These are phyloP conservation scores for Mellilla xanthometata DNA, from an alignment of 2,888 invertebrate genomes.

Conservation along the genomic window DNA sequence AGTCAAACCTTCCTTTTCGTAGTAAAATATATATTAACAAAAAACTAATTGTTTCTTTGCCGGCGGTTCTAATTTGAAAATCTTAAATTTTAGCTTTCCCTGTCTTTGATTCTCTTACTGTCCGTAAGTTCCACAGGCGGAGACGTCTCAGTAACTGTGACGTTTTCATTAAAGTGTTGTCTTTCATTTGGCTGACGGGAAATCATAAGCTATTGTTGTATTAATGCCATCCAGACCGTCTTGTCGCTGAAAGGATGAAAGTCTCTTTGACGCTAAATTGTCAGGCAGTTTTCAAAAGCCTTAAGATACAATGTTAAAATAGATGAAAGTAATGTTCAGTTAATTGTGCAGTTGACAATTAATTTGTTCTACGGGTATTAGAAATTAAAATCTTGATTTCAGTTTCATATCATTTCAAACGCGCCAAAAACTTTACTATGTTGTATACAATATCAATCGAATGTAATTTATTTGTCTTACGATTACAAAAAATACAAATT, in stretches of 20 bases:
- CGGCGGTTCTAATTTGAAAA: too few relatives aligned
- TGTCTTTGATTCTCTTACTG: slow-evolving; percentile 5
- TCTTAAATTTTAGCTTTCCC: too few relatives aligned
- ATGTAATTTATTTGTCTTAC: too few relatives aligned
- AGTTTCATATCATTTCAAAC: too few relatives aligned
- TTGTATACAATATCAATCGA: too few relatives aligned
- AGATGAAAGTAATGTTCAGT: slow-evolving; percentile 2
- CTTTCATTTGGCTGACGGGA: slow-evolving; percentile 50
- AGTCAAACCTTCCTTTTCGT: too few relatives aligned
- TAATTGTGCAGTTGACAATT: background rate
- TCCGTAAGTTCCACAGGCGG: slow-evolving; percentile 2
- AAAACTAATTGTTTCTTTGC: too few relatives aligned
- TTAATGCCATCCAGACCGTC: slow-evolving; percentile 44
- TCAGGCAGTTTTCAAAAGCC: slow-evolving; percentile 24
- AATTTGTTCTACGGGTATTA: too few relatives aligned
- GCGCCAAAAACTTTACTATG: too few relatives aligned
- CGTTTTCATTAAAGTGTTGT: slow-evolving; percentile 64
- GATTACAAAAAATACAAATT: too few relatives aligned
- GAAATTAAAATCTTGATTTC: too few relatives aligned
- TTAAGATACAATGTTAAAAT: slow-evolving; percentile 11
- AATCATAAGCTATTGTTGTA: slow-evolving; percentile 51
- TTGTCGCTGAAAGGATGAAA: slow-evolving; percentile 39
- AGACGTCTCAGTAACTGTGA: slow-evolving; percentile 49
- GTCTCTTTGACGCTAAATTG: slow-evolving; percentile 39
- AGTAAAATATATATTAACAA: too few relatives aligned